These are phyloP conservation scores for Drosophila asahinai DNA, from an alignment of 1,140 invertebrate species.

Conservation along the genomic window DNA sequence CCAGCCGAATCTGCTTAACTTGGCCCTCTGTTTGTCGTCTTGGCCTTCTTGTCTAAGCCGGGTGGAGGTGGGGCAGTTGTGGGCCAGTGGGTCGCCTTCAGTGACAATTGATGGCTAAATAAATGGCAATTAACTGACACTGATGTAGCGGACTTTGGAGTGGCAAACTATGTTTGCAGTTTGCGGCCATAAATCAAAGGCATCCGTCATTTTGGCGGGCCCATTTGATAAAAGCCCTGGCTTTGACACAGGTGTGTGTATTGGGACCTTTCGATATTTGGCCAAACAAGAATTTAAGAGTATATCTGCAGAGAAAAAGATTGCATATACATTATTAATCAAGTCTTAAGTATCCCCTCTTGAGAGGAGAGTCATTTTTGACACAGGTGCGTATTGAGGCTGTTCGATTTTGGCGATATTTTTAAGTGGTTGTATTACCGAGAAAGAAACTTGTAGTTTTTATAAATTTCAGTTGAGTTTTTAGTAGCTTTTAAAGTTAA, in stretches of 20 bases:
- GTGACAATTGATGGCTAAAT: conserved; percentile 74
- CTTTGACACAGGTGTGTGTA: conserved; percentile 36
- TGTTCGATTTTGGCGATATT: conserved; percentile 54
- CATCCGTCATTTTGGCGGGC: conserved; percentile 18
- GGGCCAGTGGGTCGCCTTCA: conserved; percentile 30
- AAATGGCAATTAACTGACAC: conserved; percentile 76
- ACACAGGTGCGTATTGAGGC: conserved; percentile 26
- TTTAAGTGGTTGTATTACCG: background rate
- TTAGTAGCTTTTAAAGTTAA: background rate
- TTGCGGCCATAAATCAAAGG: conserved; percentile 72
- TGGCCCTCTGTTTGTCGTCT: conserved; percentile 19
- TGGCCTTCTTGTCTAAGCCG: conserved; percentile 42
- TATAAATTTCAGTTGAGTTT: background rate
- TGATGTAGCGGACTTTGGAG: conserved; percentile 63
- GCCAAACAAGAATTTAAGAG: background rate
- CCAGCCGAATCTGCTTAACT: conserved; percentile 36
- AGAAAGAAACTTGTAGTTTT: background rate
- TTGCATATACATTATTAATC: background rate
- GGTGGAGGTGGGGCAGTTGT: background rate
- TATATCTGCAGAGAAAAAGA: conserved; percentile 11
- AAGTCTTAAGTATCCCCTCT: background rate
- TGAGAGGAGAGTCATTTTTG: conserved; percentile 5
- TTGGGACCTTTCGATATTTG: conserved; percentile 55
- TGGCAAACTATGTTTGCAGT: conserved; percentile 51
- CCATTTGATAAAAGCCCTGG: conserved; percentile 32